Base-by-base conservation (phyloP, 2,888 invertebrate species). In the Ariolimax columbianus region DNA sequence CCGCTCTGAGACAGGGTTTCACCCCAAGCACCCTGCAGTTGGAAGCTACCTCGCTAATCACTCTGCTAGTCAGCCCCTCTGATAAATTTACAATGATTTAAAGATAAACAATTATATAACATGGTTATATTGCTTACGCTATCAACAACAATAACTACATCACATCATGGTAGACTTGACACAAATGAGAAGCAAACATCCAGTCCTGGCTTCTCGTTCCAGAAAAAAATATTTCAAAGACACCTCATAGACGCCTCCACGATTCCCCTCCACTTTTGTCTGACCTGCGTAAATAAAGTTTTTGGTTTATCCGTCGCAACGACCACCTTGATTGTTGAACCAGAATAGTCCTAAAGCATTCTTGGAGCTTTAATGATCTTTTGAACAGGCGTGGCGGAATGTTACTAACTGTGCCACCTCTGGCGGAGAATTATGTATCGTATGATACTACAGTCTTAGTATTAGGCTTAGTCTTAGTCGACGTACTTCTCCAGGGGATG, bases 321-420 rank as follows among this genome's bases (percentile, higher is more conserved):
- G 75, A n/a, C 82, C 75, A 40, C 33, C 30, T 47, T 17, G 14
- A 40, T 68, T 79, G n/a, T n/a, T n/a, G n/a, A n/a, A n/a, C n/a
- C n/a, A 1, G 55, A n/a, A 63, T 68, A 83, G 83, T 66, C 63
- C 68, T 47, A 40, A 47, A 59, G 77, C 68, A 83, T 77, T 63
- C 68, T 23, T 63, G 83, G 70, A n/a, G 36, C 47, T 68, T 38
- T 26, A 6, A 63, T 47, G 77, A 77, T 83, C 68, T 36, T 6
- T 40, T 66, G 36, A 33, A 30, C 75, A 83, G 77, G 68, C 83
- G 77, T 36, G 9, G n/a, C 51, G 77, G 77, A 63, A 81, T 81
- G 81, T 81, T 81, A 36, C 36, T 51, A 36, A 11, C 66, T 51
- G 43, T 68, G 33, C 63, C 70, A 47, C 51, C 26, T 75, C 75